These are phyloP conservation scores for Mycteria americana DNA, from an alignment of 2,797 vertebrate species.

Conservation along the genomic window DNA sequence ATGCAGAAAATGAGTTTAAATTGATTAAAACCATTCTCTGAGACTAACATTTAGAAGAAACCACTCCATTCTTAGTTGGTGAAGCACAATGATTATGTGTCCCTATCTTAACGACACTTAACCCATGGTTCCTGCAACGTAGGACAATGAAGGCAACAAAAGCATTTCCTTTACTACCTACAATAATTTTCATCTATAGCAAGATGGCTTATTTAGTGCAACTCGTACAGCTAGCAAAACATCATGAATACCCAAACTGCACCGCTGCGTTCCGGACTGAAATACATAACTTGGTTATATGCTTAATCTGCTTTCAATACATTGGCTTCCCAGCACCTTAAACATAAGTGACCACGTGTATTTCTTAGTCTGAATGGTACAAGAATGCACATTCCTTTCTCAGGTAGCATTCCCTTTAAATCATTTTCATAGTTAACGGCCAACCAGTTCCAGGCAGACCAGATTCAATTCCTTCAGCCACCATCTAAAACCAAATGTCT, in stretches of 20 bases:
- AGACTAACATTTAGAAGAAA: background rate
- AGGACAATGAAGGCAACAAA: background rate
- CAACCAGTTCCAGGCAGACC: background rate
- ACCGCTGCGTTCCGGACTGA: background rate
- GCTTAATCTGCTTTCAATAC: background rate
- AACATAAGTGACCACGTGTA: background rate
- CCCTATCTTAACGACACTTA: background rate
- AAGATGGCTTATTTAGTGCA: background rate
- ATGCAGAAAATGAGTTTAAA: background rate
- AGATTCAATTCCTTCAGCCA: background rate
- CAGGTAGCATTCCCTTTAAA: background rate
- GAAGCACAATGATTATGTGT: background rate
- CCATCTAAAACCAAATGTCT: background rate
- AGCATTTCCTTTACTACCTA: background rate
- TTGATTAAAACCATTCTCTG: background rate
- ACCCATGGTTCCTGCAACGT: background rate
- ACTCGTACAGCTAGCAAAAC: background rate
- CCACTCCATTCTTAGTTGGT: background rate
- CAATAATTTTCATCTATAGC: background rate
- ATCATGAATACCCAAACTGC: background rate
- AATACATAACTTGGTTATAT: background rate
- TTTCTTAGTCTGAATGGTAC: background rate
- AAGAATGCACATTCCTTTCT: background rate
- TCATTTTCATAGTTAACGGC: background rate
- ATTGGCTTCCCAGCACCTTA: background rate